Evolutionary conservation across 2,888 invertebrate genomes (phyloP), one percentile per base, ranked within the genome.

Genomic region (Melangyna quadrimaculata): DNA sequence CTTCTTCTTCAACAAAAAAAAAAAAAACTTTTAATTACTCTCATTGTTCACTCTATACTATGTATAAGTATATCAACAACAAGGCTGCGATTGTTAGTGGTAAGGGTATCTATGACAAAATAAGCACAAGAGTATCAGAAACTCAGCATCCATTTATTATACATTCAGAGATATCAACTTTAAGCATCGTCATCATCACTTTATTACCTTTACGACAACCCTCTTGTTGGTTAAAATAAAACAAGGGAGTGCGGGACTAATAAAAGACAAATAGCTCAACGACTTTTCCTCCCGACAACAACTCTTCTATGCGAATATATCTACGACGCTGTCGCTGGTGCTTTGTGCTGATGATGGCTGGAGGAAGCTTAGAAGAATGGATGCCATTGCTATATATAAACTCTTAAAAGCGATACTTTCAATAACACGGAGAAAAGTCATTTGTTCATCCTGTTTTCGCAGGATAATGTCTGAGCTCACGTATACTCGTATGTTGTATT

Each of bases 321-420:
- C 32, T 61, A n/a, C 9, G 22, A 51, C n/a, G n/a, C n/a, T n/a
- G n/a, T n/a, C n/a, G n/a, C n/a, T n/a, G n/a, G n/a, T n/a, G n/a
- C 1, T 1, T 24, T 6, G 8, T 17, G n/a, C 19, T 27, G 67
- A 51, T 65, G 51, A 48, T 59, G 57, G 14, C 53, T 51, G 40
- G 32, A 69, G 43, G 24, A 48, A 19, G 29, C 45, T 45, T 63
- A 55, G 37, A 55, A 69, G 67, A 73, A 78, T 59, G 71, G 19
- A 37, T 67, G 29, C 51, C 19, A 67, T 48, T 35, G 35, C 35
- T 32, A 7, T 12, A 29, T 48, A 75, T 59, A n/a, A n/a, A 59
- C 40, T 71, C 37, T 78, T 78, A 65, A 78, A 65, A 65, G 71
- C 78, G 29, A 73, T 73, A 73, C 78, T 69, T 61, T 73, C 82